Evolutionary conservation across 2,113 vertebrate species (phyloP).

Genomic region (Gallinago undulata): DNA sequence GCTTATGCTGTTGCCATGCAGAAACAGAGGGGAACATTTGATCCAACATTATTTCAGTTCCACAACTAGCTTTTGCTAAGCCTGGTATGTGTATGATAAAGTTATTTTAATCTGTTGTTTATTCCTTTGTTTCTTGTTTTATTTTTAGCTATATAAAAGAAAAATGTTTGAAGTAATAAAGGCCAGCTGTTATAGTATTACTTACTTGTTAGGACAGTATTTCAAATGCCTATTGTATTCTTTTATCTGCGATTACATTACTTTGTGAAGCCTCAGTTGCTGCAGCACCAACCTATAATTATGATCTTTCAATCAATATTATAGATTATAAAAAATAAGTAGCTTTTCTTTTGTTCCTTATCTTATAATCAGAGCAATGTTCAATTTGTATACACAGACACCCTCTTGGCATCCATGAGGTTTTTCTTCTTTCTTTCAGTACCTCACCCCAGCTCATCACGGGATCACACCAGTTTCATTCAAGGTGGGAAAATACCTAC

Average conservation of each 20-base stretch:
- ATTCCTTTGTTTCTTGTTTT: constrained; percentile 14
- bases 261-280: neutral
- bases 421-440: neutral
- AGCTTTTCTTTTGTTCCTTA: neutral
- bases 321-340: neutral
- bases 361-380: neutral
- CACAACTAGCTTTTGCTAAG: neutral
- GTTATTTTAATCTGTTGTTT: neutral
- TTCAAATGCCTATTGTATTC: constrained; percentile 6
- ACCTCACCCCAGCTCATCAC: neutral
- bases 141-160: neutral
- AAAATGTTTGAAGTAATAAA: constrained; percentile 1
- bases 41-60: neutral
- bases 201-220: neutral
- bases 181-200: neutral
- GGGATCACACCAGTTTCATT: neutral
- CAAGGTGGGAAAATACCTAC: neutral
- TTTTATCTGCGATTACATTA: neutral
- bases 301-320: constrained; percentile 8
- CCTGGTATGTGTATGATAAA: neutral
- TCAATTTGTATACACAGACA: neutral
- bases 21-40: neutral
- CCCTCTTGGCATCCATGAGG: neutral
- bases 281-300: neutral
- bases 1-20: neutral